Evolutionary conservation across 1,140 invertebrate genomes (phyloP), one percentile per base, ranked within the genome.

Genomic region (Grapholita molesta): DNA sequence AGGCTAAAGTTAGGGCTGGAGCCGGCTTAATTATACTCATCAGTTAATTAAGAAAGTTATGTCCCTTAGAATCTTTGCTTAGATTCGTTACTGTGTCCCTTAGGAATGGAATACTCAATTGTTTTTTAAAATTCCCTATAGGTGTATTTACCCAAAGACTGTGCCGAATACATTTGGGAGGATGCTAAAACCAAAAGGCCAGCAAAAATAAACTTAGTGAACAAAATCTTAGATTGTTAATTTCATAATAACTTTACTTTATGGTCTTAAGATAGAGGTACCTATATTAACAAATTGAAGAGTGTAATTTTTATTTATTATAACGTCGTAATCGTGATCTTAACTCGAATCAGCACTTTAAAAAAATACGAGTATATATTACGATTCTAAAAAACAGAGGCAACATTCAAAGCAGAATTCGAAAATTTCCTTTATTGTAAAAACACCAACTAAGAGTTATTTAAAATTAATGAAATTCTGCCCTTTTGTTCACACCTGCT

Each of bases 31-130:
- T 79, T 75, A 77, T 67, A 68, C 68, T 76, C 70, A 75, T 75
- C 73, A 70, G 73, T 75, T 79, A 77, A 79, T 79, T 77, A 75
- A 79, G 71, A 79, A 79, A 76, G 78, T 75, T 73, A 48, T 48
- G 42, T 64, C 55, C 9, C 57, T 69, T 52, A 25, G 38, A 64
- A 69, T 69, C 68, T 48, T 48, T 48, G 42, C 42, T 48, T 48
- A 2, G 42, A 48, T 48, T 48, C 42, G 18, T 18, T 48, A 48
- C 42, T 48, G 42, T 21, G n/a, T 48, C 42, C 42, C 42, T 48
- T 48, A 21, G 42, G 42, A n/a, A 38, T n/a, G n/a, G 18, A 18
- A 7, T 18, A 18, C 42, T 21, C 8, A 48, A 48, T 9, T 15
- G n/a, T 38, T 48, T 48, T 18, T 18, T 48, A 15, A 48, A 48